These are phyloP conservation scores for Nesidiocoris tenuis DNA, from an alignment of 2,888 invertebrate genomes.

Conservation along the genomic window DNA sequence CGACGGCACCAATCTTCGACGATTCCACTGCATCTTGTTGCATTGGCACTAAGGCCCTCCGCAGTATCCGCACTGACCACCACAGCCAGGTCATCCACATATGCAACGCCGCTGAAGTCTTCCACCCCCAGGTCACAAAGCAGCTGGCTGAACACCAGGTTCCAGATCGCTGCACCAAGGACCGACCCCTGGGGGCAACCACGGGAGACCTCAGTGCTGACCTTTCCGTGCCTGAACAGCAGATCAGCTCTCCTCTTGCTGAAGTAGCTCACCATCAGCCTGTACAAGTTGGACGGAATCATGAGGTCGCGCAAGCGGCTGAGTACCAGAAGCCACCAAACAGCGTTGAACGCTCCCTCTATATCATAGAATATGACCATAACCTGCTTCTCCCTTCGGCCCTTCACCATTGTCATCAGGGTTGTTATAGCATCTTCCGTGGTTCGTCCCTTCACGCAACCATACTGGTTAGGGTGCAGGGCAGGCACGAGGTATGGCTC, in stretches of 20 bases:
- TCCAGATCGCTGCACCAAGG: background rate
- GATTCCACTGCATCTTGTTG: too few relatives aligned
- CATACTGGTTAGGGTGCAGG: background rate
- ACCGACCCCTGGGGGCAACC: background rate
- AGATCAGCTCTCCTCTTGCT: background rate
- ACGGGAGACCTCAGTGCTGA: background rate
- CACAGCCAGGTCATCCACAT: background rate
- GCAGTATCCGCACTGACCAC: background rate
- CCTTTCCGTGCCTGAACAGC: background rate
- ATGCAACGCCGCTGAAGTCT: background rate
- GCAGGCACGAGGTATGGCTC: background rate
- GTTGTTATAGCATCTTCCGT: too few relatives aligned
- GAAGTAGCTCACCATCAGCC: background rate
- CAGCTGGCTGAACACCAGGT: too few relatives aligned
- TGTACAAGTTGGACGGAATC: too few relatives aligned
- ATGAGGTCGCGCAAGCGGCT: too few relatives aligned
- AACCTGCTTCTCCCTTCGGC: background rate
- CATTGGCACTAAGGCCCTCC: too few relatives aligned
- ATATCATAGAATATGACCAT: background rate
- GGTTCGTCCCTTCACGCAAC: too few relatives aligned
- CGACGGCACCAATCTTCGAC: background rate
- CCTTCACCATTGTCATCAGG: too few relatives aligned
- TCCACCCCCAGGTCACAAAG: background rate
- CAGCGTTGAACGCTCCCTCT: background rate
- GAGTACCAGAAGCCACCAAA: too few relatives aligned